These are phyloP conservation scores for Cyclura pinguis DNA, from an alignment of 2,797 vertebrate species.

Conservation along the genomic window DNA sequence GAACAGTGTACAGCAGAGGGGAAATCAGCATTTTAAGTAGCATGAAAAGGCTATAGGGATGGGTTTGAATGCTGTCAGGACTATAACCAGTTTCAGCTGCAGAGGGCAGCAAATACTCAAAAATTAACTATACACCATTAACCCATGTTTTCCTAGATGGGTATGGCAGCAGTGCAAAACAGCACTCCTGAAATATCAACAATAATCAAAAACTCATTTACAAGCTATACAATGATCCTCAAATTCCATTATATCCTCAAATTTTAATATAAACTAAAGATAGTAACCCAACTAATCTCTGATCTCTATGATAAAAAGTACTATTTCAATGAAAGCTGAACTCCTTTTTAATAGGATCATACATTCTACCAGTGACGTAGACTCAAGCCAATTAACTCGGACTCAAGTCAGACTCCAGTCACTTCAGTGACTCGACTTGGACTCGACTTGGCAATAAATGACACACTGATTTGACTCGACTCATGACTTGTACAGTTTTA, in stretches of 20 bases:
- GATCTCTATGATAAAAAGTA: slow-evolving; percentile 51
- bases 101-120: slow-evolving; percentile 75
- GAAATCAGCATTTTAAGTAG: neutral
- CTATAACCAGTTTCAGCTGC: slow-evolving; percentile 59
- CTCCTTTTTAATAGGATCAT: neutral
- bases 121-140: slow-evolving; percentile 36
- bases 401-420: too few relatives aligned
- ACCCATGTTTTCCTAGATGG: neutral
- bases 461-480: too few relatives aligned
- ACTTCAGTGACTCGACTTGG: too few relatives aligned
- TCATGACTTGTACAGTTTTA: too few relatives aligned
- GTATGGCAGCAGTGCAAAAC: neutral
- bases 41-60: neutral
- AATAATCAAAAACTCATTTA: neutral
- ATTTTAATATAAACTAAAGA: slow-evolving; percentile 29
- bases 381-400: too few relatives aligned
- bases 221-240: neutral
- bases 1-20: neutral
- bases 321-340: slow-evolving; percentile 40
- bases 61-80: neutral
- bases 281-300: slow-evolving; percentile 52
- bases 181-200: neutral
- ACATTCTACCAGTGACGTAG: neutral
- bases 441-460: too few relatives aligned
- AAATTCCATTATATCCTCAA: slow-evolving; percentile 37